phyloP scores from a whole-genome alignment of 2,113 vertebrate genomes.

The Tylochromis polylepis region DNA sequence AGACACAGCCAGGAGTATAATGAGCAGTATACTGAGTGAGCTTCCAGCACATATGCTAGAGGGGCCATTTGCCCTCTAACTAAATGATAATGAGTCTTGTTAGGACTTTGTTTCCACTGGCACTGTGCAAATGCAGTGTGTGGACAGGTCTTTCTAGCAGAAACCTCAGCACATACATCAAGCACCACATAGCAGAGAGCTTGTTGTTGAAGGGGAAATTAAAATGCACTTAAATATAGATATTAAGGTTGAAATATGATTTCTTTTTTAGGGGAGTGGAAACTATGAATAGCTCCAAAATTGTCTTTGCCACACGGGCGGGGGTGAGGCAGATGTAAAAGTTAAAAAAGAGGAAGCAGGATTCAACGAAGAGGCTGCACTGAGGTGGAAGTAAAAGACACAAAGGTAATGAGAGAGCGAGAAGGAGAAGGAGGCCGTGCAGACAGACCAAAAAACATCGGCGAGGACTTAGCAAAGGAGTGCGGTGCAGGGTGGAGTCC shows the following conservation, averaged over 20 bases:
- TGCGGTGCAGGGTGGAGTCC: constrained; percentile 52
- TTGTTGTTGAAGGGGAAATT: background rate
- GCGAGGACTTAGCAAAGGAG: constrained; percentile 14
- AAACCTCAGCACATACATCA: background rate
- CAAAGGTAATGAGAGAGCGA: constrained; percentile 13
- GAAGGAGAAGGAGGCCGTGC: constrained; percentile 13
- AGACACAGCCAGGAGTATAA: background rate
- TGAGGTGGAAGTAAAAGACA: background rate
- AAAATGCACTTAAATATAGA: background rate
- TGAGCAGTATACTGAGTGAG: background rate
- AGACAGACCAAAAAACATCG: constrained; percentile 17
- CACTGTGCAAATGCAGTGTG: background rate
- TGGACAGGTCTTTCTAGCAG: background rate
- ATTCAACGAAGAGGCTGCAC: background rate
- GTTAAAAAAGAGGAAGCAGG: background rate
- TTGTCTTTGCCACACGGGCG: background rate
- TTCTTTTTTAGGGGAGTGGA: background rate
- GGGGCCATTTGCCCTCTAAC: background rate
- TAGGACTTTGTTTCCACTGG: background rate
- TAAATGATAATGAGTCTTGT: background rate
- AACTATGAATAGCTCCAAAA: constrained; percentile 5
- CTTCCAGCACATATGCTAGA: background rate
- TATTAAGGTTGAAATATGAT: background rate
- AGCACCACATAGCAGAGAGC: background rate
- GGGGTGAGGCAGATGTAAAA: background rate